Evolutionary conservation across 2,888 invertebrate genomes (phyloP).

Genomic region (Hypomecis atomaria): DNA sequence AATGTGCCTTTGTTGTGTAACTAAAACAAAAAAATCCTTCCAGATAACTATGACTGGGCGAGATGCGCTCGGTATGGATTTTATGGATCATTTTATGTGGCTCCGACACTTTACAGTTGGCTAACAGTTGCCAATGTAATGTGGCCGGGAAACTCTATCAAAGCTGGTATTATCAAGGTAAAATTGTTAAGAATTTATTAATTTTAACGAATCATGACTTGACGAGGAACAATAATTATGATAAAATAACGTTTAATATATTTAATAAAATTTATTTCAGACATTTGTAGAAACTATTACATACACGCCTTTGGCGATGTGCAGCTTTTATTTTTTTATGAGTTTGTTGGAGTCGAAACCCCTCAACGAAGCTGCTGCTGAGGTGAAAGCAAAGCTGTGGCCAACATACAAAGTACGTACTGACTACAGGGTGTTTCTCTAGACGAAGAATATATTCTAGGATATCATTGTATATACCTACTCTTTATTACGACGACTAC

Average conservation of each 20-base stretch:
- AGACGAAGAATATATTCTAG: background rate
- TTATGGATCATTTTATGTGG: constrained; percentile 92
- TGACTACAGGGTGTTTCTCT: background rate
- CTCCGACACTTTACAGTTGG: constrained; percentile 93
- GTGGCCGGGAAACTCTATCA: constrained; percentile 89
- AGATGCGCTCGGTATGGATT: constrained; percentile 89
- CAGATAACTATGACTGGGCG: constrained; percentile 87
- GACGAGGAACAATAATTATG: background rate
- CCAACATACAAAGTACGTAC: constrained; percentile 88
- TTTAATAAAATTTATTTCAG: constrained; percentile 65
- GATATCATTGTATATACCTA: too few relatives aligned
- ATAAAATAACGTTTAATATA: background rate
- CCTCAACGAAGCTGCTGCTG: constrained; percentile 85
- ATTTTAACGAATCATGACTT: background rate
- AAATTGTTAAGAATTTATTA: background rate
- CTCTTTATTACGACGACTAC: too few relatives aligned
- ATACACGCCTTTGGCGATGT: constrained; percentile 91
- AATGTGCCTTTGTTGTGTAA: too few relatives aligned
- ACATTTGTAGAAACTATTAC: constrained; percentile 90
- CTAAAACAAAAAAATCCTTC: constrained; percentile 36
- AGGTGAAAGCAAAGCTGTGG: constrained; percentile 89
- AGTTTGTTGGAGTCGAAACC: constrained; percentile 89
- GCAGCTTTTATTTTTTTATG: constrained; percentile 91
- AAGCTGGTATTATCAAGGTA: constrained; percentile 90
- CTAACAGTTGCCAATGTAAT: constrained; percentile 89